phyloP scores from a whole-genome alignment of 2,113 vertebrate genomes.

The Egretta garzetta region DNA sequence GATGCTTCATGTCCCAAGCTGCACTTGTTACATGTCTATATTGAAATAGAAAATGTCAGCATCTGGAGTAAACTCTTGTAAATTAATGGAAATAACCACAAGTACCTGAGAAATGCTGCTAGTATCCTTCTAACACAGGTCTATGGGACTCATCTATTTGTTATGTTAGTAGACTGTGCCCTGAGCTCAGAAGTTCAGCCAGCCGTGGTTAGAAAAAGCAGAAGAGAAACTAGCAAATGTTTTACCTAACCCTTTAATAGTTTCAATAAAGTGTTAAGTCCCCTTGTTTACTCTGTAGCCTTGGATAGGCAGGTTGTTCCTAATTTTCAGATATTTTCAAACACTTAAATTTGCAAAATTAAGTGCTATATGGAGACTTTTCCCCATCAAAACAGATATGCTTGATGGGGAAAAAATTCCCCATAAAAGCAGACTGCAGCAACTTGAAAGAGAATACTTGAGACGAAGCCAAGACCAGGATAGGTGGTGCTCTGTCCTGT shows the following conservation, averaged over 20 bases:
- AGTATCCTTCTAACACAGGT: background rate
- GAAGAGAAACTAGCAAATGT: background rate
- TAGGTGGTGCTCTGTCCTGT: background rate
- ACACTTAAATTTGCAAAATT: background rate
- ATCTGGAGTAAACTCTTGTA: background rate
- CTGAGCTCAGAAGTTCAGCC: background rate
- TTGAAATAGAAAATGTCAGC: background rate
- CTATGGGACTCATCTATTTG: background rate
- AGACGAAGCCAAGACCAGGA: background rate
- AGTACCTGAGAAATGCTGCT: background rate
- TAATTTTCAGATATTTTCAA: background rate
- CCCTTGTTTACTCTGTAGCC: background rate
- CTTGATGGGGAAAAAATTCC: background rate
- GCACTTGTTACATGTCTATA: background rate
- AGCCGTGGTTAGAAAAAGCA: background rate
- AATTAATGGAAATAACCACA: background rate
- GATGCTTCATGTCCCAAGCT: background rate
- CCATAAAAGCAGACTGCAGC: background rate
- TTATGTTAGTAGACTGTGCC: background rate
- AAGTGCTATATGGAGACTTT: background rate
- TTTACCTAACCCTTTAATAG: background rate
- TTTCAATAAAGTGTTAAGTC: background rate
- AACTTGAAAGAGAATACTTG: background rate
- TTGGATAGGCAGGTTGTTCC: background rate
- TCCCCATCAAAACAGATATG: background rate